Base-by-base conservation (phyloP, 2,797 vertebrate species). In the Geranospiza caerulescens region DNA sequence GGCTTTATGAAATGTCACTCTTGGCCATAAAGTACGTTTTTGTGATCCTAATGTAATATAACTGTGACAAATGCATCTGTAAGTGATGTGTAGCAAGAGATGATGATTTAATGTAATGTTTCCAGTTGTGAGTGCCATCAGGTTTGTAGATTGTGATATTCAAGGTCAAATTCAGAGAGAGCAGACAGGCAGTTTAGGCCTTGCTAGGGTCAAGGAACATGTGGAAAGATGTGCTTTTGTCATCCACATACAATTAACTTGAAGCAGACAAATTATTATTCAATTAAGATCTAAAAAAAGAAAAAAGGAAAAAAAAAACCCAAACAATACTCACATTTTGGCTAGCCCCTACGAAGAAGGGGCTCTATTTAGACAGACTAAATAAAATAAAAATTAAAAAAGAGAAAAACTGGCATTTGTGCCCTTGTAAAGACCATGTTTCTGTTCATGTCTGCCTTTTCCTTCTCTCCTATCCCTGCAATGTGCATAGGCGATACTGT, bases 1-100 rank as follows among this genome's bases (percentile, higher is more conserved):
- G 48, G 20, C 34, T 94, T 93, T 87, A 81, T 81, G 40, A 73
- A 73, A 47, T 85, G 72, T 60, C 67, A 63, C 5, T 81, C 53
- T 56, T 45, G 53, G 47, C 21, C 31, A n/a, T 72, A 91, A 89
- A 72, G 87, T 50, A 38, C 2, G 2, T 78, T 89, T 94, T 63
- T 67, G n/a, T 71, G 68, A 90, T 83, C 50, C 75, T 90, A 82
- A 74, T 96, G 90, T 82, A 83, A 85, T 80, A 2, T 34, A 93
- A 25, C 27, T n/a, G 17, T 73, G 79, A 87, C 52, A 82, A 91
- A 93, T 81, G 56, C 23, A 23, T 67, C 64, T 83, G 8, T 93
- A 96, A 81, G n/a, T 74, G 64, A 74, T 72, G 56, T 76, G 73
- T 13, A 87, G 74, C 33, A 85, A 82, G 38, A 31, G 21, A 36